Evolutionary conservation across 1,140 invertebrate genomes (phyloP), one percentile per base, ranked within the genome.

Genomic region (Eupeodes corollae): DNA sequence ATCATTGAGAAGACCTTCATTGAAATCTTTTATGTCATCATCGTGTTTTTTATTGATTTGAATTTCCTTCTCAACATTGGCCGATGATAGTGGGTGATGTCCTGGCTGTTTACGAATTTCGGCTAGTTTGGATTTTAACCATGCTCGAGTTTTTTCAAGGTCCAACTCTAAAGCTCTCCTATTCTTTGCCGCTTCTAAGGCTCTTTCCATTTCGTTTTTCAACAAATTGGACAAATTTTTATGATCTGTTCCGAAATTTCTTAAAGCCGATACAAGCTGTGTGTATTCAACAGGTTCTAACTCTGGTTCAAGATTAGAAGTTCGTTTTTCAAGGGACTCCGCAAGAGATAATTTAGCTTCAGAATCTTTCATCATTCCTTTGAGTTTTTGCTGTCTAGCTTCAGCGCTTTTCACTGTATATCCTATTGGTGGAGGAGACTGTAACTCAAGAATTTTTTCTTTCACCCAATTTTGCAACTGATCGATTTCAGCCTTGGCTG

Each of bases 281-380:
- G 79, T 77, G 49, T 85, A 80, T 60, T 88, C 86, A 15, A 76
- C 75, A 46, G 78, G 76, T 61, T 93, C 88, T n/a, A 94, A 62
- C 65, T 94, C 90, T 50, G 82, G 78, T 57, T 85, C 78, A 71
- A 95, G 83, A 44, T 84, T 85, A 37, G 81, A 79, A 5, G 92
- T 78, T 40, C 88, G 82, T 63, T 88, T 88, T 53, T 86, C 81
- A 9, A 93, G 67, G 3, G 83, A 84, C 51, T 90, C 84, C 34
- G 90, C 79, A 6, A 89, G 72, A 2, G 86, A 78, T 56, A 86
- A 81, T 64, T 91, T 91, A 6, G 80, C 80, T 58, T 91, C 87
- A 9, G 85, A 78, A 63, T 94, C 89, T 69, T 90, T 89, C 21
- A 86, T 65, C 42, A 88, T 70, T 33, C 77, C 77, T 64, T 85